phyloP scores from a whole-genome alignment of 2,113 vertebrate species.

The Eclectus roratus region DNA sequence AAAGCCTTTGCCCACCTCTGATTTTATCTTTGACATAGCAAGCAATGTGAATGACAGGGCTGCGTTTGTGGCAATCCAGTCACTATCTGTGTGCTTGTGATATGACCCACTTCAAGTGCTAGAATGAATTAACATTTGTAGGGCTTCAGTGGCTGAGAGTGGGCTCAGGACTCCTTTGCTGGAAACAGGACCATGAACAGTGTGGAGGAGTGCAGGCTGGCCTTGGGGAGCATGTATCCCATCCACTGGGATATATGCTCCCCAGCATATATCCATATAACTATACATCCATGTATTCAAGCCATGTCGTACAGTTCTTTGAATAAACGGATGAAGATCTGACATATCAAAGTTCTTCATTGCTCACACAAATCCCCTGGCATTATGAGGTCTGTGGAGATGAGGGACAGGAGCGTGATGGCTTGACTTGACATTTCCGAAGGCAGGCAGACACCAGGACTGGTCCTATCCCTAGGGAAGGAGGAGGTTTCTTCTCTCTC shows the following conservation, averaged over 20 bases:
- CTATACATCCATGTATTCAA: not conserved
- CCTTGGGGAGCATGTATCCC: not conserved
- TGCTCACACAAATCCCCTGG: not conserved
- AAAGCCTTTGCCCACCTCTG: not conserved
- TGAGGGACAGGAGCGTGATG: not conserved
- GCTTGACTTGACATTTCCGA: not conserved
- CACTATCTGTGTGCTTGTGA: not conserved
- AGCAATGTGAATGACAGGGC: not conserved
- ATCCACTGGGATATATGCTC: not conserved
- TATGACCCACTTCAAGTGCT: not conserved
- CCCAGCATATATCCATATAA: not conserved
- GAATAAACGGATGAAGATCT: not conserved
- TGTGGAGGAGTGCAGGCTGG: not conserved
- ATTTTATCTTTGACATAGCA: not conserved
- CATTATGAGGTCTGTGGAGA: not conserved
- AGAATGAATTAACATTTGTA: not conserved
- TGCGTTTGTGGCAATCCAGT: not conserved
- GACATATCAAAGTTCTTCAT: not conserved
- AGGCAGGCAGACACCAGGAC: not conserved
- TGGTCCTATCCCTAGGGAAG: not conserved
- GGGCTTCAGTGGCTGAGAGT: not conserved
- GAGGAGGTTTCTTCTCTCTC: not conserved
- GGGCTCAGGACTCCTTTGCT: not conserved
- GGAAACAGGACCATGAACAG: not conserved
- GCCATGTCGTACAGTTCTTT: fast-evolving